Base-by-base conservation (phyloP, 1,140 invertebrate genomes). In the Magallana ariakensis region DNA sequence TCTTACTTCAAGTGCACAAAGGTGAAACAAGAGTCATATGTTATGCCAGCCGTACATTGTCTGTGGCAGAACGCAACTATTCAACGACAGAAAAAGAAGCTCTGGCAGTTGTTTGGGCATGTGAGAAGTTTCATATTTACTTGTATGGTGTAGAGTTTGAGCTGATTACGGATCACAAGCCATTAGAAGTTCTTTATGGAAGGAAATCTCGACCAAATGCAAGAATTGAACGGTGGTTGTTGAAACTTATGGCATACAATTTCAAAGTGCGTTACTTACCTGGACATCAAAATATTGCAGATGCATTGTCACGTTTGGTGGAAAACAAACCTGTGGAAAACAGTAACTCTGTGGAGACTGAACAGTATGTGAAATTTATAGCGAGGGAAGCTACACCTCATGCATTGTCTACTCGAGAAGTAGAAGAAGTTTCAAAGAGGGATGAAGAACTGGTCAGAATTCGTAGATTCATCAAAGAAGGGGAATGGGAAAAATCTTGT, bases 31-130 rank as follows among this genome's bases (percentile, higher is more conserved):
- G 83, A 81, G 88, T 89, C 7, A 89, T 94, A 11, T 83, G 87
- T 2, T 93, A n/a, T n/a, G n/a, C n/a, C n/a, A n/a, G n/a, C n/a
- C n/a, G n/a, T n/a, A n/a, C n/a, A 91, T 83, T 91, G 15, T 75
- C 85, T 33, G 57, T 53, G 54, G 75, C 84, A 19, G 91, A 93
- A 83, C 66, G 81, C n/a, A 87, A 87, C 56, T 95, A 95, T 88
- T 92, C 92, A 0, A 94, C 93, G 13, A 94, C 92, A 22, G 95
- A 96, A 88, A 92, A 90, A 85, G 95, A 95, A 92, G 92, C 89
- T 46, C 84, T 95, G 46, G 93, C 93, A 13, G 85, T 95, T 6
- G 91, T 95, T 15, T 95, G 90, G 91, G 92, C 93, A n/a, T 90
- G 94, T 54, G 89, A 94, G 84, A 93, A 94, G 57, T 95, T 95